phyloP scores from a whole-genome alignment of 2,888 invertebrate genomes.

The Synanthedon tipuliformis region DNA sequence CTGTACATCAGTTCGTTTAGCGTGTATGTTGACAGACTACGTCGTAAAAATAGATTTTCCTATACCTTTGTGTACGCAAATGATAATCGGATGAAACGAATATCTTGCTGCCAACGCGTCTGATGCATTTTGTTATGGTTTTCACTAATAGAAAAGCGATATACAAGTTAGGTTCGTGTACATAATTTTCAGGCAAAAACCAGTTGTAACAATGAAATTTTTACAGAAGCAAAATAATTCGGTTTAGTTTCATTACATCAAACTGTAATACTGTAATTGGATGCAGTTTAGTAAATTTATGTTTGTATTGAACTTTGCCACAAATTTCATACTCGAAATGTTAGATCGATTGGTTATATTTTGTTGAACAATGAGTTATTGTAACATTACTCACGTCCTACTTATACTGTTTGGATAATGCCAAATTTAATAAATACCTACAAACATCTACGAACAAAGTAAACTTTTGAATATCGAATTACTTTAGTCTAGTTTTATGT shows the following conservation, averaged over 20 bases:
- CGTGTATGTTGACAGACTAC: slow-evolving; percentile 6
- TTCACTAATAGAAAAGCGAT: no score
- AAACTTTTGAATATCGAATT: slow-evolving; percentile 1
- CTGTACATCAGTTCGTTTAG: slow-evolving; percentile 5
- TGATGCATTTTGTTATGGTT: no score
- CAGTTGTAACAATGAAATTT: no score
- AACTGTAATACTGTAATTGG: slow-evolving; percentile 18
- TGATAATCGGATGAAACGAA: no score
- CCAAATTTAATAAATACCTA: slow-evolving; percentile 4
- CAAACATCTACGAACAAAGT: neutral
- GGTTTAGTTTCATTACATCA: neutral
- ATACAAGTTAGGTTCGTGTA: no score
- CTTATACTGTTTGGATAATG: slow-evolving; percentile 13
- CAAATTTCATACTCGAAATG: slow-evolving; percentile 30
- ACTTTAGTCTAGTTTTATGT: neutral
- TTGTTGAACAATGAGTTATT: slow-evolving; percentile 15
- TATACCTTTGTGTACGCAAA: no score
- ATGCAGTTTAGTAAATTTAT: slow-evolving; percentile 35
- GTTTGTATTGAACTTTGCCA: slow-evolving; percentile 38
- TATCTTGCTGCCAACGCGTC: no score
- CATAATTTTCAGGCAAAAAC: no score
- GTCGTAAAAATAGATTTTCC: neutral
- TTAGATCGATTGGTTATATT: slow-evolving; percentile 24
- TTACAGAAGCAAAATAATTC: no score
- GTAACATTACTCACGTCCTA: slow-evolving; percentile 22